phyloP scores from a whole-genome alignment of 2,888 invertebrate species.

The Megamerina dolium region DNA sequence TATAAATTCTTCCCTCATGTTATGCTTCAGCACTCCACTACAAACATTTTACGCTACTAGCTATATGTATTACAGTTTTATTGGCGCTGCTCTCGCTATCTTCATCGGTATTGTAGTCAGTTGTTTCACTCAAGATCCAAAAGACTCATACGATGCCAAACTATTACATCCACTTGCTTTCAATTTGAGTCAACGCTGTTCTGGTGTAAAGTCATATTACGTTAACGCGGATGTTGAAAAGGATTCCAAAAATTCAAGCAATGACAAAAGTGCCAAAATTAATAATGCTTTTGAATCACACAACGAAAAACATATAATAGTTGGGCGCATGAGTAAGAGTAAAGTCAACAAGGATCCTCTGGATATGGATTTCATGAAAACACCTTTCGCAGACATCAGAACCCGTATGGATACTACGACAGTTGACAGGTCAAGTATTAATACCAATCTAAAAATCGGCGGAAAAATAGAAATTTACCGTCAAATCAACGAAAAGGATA shows the following conservation, averaged over 20 bases:
- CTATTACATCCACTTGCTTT: conserved; percentile 60
- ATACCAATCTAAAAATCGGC: too few relatives aligned
- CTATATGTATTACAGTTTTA: conserved; percentile 82
- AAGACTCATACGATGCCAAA: conserved; percentile 62
- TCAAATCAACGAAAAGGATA: conserved; percentile 26
- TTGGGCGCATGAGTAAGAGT: too few relatives aligned
- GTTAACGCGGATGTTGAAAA: conserved; percentile 40
- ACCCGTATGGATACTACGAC: too few relatives aligned
- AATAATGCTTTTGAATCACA: conserved; percentile 40
- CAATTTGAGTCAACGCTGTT: conserved; percentile 55
- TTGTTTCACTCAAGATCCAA: conserved; percentile 54
- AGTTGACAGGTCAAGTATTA: too few relatives aligned
- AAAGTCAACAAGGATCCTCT: too few relatives aligned
- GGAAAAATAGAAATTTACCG: too few relatives aligned
- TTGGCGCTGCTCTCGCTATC: conserved; percentile 72
- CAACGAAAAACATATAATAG: conserved; percentile 27
- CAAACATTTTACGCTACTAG: conserved; percentile 66
- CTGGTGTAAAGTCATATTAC: conserved; percentile 56
- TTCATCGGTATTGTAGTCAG: conserved; percentile 65
- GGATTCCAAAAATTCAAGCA: conserved; percentile 11
- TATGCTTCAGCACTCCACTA: conserved; percentile 53
- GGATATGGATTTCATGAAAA: too few relatives aligned
- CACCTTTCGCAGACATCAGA: too few relatives aligned
- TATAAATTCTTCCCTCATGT: too few relatives aligned
- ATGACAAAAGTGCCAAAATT: conserved; percentile 29